Base-by-base conservation (phyloP, 2,113 vertebrate genomes). In the Calidris pugnax region DNA sequence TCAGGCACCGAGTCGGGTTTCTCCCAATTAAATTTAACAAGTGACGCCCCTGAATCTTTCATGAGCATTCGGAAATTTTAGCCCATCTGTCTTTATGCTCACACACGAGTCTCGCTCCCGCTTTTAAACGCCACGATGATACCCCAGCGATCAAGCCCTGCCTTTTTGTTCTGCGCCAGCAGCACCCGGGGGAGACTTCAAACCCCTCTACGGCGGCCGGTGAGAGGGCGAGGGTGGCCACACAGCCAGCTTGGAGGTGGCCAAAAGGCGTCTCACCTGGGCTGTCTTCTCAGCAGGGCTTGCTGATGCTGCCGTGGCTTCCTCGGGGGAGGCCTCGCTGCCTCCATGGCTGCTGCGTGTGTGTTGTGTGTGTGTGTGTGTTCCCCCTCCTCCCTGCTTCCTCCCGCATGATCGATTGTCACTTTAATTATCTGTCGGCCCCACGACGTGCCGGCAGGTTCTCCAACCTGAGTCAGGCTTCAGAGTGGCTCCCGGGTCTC, bases 21-120 rank as follows among this genome's bases (percentile, higher is more conserved):
- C 97, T 97, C 97, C 98, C 97, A 98, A 98, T 98, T 98, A 98
- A 98, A 98, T 98, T 98, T 97, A 98, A 98, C 97, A 98, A 98
- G 97, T 94, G 97, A 97, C 74, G 82, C 90, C 97, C 95, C 93
- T 98, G 98, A 98, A 98, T 98, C 96, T 98, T 98, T 98, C 97
- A 98, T 98, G 97, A 98, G 97, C 92, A 1, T 87, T 94, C 86
- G 27, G 95, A 95, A 82, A 89, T 95, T 95, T 97, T 94, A 97
- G 95, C 90, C 96, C 93, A 64, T 95, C 97, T 96, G 95, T 95
- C 95, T 95, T 56, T 22, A 76, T 53, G 27, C 7, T 5, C 88
- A 50, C 95, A 59, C 85, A 66, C 47, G 20, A 85, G 27, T 66
- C 78, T 82, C 48, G 0, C 55, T 92, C 62, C 47, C 16, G 50